Evolutionary conservation across 2,797 vertebrate genomes (phyloP).

Genomic region (Apodemus agrarius): DNA sequence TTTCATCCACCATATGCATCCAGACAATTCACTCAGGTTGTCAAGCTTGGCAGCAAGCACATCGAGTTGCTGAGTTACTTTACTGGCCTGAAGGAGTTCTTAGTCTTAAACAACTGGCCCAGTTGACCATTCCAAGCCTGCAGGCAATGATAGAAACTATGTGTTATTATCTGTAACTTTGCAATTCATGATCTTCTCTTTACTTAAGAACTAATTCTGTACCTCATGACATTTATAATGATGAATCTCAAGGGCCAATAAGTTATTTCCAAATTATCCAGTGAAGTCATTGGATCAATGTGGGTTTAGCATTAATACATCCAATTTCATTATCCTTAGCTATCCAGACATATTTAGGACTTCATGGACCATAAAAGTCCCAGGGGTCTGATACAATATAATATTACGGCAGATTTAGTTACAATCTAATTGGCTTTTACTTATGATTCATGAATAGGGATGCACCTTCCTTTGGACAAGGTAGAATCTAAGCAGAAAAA

Average conservation of each 20-base stretch:
- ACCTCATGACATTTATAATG: neutral
- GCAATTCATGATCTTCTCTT: neutral
- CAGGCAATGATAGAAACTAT: neutral
- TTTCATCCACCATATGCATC: neutral
- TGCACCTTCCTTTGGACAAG: neutral
- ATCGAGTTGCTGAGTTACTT: neutral
- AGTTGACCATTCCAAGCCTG: neutral
- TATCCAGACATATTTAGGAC: neutral
- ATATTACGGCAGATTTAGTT: neutral
- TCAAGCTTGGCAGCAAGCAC: neutral
- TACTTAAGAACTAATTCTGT: slow-evolving; percentile 9
- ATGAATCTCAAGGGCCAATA: neutral
- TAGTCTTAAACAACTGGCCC: neutral
- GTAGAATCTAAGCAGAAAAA: neutral
- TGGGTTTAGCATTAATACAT: neutral
- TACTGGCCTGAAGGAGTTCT: neutral
- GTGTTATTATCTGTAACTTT: neutral
- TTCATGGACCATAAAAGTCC: neutral
- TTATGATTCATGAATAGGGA: neutral
- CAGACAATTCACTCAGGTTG: neutral
- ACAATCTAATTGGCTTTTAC: neutral
- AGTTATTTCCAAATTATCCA: slow-evolving; percentile 2
- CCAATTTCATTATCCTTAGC: neutral
- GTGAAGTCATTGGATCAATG: neutral
- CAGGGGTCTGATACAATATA: neutral